These are phyloP conservation scores for Masticophis lateralis DNA, from an alignment of 2,797 vertebrate species.

Conservation along the genomic window DNA sequence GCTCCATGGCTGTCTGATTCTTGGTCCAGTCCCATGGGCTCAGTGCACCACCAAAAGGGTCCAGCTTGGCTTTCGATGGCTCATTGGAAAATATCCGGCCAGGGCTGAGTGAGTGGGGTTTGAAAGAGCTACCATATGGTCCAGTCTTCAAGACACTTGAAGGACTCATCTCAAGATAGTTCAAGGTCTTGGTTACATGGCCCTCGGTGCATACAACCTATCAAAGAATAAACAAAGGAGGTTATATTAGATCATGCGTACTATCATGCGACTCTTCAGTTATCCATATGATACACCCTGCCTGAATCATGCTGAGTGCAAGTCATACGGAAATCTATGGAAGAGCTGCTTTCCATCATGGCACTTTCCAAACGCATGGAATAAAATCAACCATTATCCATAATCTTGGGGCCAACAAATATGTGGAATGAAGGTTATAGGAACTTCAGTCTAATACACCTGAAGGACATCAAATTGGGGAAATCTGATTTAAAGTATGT, in stretches of 20 bases:
- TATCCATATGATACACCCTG: not conserved
- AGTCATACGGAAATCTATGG: not conserved
- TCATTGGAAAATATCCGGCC: slow-evolving; percentile 75
- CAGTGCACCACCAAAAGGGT: slow-evolving; percentile 64
- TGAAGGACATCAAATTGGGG: not conserved
- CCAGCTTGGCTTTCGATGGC: slow-evolving; percentile 74
- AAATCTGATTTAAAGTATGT: not conserved
- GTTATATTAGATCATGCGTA: not conserved
- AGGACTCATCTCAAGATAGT: slow-evolving; percentile 82
- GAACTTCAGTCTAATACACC: not conserved
- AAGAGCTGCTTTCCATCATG: not conserved
- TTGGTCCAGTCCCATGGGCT: slow-evolving; percentile 83
- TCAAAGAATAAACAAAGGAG: slow-evolving; percentile 29
- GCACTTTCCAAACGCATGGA: not conserved
- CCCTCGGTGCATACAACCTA: slow-evolving; percentile 84
- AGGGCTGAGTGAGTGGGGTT: slow-evolving; percentile 74
- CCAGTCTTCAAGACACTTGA: slow-evolving; percentile 76
- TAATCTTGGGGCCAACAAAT: not conserved
- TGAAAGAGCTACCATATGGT: slow-evolving; percentile 76
- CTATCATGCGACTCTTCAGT: not conserved
- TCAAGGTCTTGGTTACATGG: slow-evolving; percentile 74
- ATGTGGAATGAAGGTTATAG: not conserved
- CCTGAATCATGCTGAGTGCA: not conserved
- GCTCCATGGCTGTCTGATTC: slow-evolving; percentile 77
- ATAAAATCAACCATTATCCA: not conserved